These are phyloP conservation scores for Dufourea novaeangliae DNA, from an alignment of 1,140 invertebrate species.

Conservation along the genomic window DNA sequence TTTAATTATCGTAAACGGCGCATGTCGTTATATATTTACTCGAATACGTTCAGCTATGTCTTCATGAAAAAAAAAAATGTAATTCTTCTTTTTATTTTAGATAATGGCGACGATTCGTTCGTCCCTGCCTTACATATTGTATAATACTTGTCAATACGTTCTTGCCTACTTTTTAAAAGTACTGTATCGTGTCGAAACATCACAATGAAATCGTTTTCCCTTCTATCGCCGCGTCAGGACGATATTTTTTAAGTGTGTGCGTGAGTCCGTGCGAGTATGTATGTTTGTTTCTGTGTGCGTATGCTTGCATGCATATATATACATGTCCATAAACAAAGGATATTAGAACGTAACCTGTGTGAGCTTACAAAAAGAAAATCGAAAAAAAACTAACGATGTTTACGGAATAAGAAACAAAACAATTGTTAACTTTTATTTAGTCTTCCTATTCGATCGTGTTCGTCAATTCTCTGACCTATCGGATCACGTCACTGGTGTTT, in stretches of 20 bases:
- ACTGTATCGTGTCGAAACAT: conserved; percentile 28
- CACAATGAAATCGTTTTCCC: conserved; percentile 11
- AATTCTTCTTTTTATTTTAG: not conserved
- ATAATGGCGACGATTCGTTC: conserved; percentile 20
- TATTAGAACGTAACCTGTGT: conserved; percentile 27
- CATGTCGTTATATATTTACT: conserved; percentile 42
- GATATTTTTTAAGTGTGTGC: conserved; percentile 44
- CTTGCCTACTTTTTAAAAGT: conserved; percentile 40
- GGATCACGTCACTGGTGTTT: not conserved
- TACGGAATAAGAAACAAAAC: conserved; percentile 10
- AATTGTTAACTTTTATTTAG: conserved; percentile 44
- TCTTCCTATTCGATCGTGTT: conserved; percentile 31
- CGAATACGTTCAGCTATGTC: not conserved
- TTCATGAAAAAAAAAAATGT: conserved; percentile 30
- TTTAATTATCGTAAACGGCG: not conserved
- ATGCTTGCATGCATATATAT: conserved; percentile 39
- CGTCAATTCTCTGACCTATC: not conserved
- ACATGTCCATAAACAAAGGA: conserved; percentile 20
- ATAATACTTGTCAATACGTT: conserved; percentile 34
- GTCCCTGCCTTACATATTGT: conserved; percentile 32
- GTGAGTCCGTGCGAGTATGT: conserved; percentile 11
- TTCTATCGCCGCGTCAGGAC: conserved; percentile 20
- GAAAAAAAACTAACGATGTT: too few species aligned
- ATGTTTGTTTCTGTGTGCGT: conserved; percentile 28
- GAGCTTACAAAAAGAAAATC: conserved; percentile 30